phyloP scores from a whole-genome alignment of 2,888 invertebrate species.

The Chloromyia formosa region DNA sequence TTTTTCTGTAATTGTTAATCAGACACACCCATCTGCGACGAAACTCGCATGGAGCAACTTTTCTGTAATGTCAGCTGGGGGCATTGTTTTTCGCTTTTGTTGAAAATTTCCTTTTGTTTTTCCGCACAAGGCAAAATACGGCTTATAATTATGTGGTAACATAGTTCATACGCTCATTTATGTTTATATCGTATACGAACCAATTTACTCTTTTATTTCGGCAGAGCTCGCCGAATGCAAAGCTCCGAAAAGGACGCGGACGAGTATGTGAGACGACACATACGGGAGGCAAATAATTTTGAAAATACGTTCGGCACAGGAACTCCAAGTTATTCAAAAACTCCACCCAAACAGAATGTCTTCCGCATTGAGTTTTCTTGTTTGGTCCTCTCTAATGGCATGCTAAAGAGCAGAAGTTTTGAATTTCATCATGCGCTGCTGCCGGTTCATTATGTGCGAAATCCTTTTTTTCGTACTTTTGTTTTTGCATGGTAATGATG shows the following conservation, averaged over 20 bases:
- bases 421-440: conserved; percentile 1
- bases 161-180: conserved; percentile 20
- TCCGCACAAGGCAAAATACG: conserved; percentile 44
- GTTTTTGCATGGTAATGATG: conserved; percentile 35
- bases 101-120: conserved; percentile 45
- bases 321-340: conserved; percentile 1
- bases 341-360: conserved; percentile 19
- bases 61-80: conserved; percentile 24
- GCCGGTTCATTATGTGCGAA: conserved; percentile 8
- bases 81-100: conserved; percentile 38
- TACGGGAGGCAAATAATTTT: conserved; percentile 16
- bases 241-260: neutral
- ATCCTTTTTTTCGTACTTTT: conserved; percentile 1
- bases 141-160: conserved; percentile 45
- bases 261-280: neutral
- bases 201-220: conserved; percentile 9
- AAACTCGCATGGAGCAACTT: neutral
- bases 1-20: too few species aligned
- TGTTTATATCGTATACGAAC: neutral
- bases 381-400: conserved; percentile 12
- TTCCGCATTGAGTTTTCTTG: conserved; percentile 28
- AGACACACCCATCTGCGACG: too few species aligned
- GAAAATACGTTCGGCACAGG: conserved; percentile 25
- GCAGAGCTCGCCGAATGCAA: neutral
- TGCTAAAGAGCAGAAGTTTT: conserved; percentile 36